Conservation (phyloP, 2,888 invertebrate species). For the Apamea monoglypha region DNA sequence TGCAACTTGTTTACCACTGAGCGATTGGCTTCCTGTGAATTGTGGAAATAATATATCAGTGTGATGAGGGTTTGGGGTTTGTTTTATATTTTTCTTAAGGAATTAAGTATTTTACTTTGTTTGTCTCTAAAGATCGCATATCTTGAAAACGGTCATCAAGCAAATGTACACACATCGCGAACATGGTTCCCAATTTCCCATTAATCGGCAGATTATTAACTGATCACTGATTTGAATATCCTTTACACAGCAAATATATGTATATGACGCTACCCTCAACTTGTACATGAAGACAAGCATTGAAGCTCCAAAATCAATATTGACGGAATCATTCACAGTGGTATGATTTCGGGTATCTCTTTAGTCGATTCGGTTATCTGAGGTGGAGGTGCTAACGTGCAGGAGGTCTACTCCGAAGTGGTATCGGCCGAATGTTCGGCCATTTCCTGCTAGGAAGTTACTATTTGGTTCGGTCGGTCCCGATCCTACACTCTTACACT, state of each 20-base stretch:
- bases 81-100: not conserved
- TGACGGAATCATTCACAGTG: constrained; percentile 15
- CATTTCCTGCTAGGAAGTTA: too few relatives aligned
- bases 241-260: not conserved
- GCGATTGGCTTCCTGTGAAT: not conserved
- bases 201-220: not conserved
- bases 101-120: too few relatives aligned
- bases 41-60: not conserved
- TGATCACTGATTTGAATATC: constrained; percentile 2
- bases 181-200: not conserved
- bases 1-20: constrained; percentile 11
- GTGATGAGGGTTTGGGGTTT: not conserved
- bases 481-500: too few relatives aligned
- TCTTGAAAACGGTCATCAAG: not conserved
- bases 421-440: too few relatives aligned
- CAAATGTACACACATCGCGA: not conserved
- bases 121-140: not conserved
- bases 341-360: constrained; percentile 20
- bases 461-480: too few relatives aligned
- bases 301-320: constrained; percentile 32
- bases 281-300: not conserved
- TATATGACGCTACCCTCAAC: not conserved
- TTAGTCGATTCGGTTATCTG: constrained; percentile 19
- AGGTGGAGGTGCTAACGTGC: constrained; percentile 15
- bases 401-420: too few relatives aligned